Conservation (phyloP, 30 jellyfish, hydroid and myxozoan genomes). For the Calvadosia cruxmelitensis region DNA sequence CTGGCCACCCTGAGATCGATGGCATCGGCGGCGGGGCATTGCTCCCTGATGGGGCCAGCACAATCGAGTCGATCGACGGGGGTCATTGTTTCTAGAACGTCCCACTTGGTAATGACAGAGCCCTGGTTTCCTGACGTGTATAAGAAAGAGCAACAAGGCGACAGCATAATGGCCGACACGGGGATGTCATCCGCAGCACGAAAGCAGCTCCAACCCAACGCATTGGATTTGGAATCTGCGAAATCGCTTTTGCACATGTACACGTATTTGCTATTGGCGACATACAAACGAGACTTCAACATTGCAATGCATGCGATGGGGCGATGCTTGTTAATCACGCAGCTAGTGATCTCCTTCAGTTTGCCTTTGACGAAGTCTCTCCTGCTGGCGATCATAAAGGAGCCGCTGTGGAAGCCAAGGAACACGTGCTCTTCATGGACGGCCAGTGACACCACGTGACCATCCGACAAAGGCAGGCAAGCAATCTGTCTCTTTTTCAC, state of each 20-base stretch:
- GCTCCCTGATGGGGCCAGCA: slow-evolving; percentile 22
- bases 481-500: slow-evolving; percentile 21
- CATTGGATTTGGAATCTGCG: not conserved
- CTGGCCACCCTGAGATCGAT: slow-evolving; percentile 65
- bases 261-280: not conserved
- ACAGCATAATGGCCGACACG: not conserved
- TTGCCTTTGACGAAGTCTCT: slow-evolving; percentile 58
- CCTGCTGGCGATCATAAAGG: slow-evolving; percentile 15
- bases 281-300: not conserved
- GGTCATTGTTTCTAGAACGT: slow-evolving; percentile 4
- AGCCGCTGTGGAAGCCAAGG: slow-evolving; percentile 60
- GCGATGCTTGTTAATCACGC: slow-evolving; percentile 13
- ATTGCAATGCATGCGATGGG: slow-evolving; percentile 19
- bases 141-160: not conserved
- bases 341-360: slow-evolving; percentile 4
- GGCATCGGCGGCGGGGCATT: slow-evolving; percentile 26
- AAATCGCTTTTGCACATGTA: not conserved
- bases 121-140: not conserved
- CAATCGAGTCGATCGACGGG: slow-evolving; percentile 27
- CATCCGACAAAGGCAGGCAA: slow-evolving; percentile 13
- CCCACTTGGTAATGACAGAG: not conserved
- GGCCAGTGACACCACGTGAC: slow-evolving; percentile 36
- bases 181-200: not conserved
- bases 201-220: not conserved
- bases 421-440: slow-evolving; percentile 27